Conservation (phyloP, 2,888 invertebrate species). For the Hyles lineata region DNA sequence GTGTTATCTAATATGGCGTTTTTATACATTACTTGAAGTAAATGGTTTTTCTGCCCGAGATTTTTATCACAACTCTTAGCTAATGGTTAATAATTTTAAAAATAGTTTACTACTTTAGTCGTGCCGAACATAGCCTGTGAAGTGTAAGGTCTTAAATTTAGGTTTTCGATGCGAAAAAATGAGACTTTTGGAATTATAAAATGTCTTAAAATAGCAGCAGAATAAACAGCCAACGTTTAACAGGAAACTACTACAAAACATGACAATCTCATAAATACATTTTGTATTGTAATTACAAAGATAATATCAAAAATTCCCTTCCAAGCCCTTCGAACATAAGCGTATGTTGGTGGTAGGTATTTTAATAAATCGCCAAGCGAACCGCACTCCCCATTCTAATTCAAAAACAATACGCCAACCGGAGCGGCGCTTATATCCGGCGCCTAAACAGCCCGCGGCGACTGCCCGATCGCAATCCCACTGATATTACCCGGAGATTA, state of each 20-base stretch:
- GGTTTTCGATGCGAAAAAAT: no score
- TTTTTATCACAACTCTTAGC: no score
- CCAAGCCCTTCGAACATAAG: background rate
- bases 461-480: constrained; percentile 2
- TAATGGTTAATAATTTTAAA: no score
- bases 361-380: background rate
- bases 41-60: no score
- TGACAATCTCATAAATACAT: background rate
- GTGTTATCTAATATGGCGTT: background rate
- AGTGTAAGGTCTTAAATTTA: no score
- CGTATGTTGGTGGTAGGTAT: background rate
- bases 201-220: no score
- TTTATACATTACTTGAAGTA: no score
- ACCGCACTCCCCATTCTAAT: background rate
- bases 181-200: no score
- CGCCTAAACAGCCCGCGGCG: constrained; percentile 17
- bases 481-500: constrained; percentile 5
- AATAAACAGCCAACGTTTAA: no score
- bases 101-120: no score
- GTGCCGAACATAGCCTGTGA: no score
- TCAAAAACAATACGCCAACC: constrained; percentile 20
- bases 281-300: background rate
- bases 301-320: constrained; percentile 2
- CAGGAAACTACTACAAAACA: background rate
- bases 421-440: constrained; percentile 13